Evolutionary conservation across 1,140 invertebrate species (phyloP).

Genomic region (Drosophila cardini): DNA sequence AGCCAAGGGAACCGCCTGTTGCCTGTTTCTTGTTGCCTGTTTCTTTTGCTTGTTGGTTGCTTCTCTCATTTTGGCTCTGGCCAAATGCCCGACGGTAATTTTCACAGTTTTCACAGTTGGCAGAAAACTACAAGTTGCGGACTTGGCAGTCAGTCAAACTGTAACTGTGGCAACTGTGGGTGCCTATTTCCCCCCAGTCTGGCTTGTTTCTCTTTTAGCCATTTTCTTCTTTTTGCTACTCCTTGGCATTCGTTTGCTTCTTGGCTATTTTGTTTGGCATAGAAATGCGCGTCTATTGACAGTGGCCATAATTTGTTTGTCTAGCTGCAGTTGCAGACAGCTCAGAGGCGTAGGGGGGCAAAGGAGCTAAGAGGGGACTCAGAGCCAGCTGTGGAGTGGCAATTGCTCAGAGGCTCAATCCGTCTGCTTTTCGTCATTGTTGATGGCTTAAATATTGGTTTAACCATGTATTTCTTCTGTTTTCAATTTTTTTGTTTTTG

Average conservation of each 20-base stretch:
- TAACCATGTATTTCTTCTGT: constrained; percentile 36
- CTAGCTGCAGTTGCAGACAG: constrained; percentile 54
- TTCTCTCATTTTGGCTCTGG: constrained; percentile 42
- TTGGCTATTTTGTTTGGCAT: constrained; percentile 61
- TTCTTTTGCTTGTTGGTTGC: constrained; percentile 10
- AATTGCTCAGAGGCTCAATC: constrained; percentile 53
- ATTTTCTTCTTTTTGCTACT: constrained; percentile 2
- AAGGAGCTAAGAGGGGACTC: neutral
- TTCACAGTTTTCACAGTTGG: constrained; percentile 67
- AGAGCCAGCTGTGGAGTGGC: constrained; percentile 47
- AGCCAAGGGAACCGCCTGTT: constrained; percentile 58
- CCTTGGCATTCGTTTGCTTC: constrained; percentile 9
- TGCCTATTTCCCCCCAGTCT: constrained; percentile 53
- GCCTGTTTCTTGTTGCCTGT: constrained; percentile 5
- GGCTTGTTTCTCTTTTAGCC: constrained; percentile 29
- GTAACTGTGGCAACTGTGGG: constrained; percentile 64
- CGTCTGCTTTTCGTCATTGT: constrained; percentile 35
- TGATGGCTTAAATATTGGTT: constrained; percentile 81
- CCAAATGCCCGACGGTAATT: constrained; percentile 65
- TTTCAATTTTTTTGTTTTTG: neutral
- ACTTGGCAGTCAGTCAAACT: constrained; percentile 65
- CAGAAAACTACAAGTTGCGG: constrained; percentile 50
- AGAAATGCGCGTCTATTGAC: constrained; percentile 76
- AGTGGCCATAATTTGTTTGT: constrained; percentile 81
- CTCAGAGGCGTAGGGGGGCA: constrained; percentile 5